phyloP scores from a whole-genome alignment of 1,140 invertebrate genomes.

The Drosophila willistoni region DNA sequence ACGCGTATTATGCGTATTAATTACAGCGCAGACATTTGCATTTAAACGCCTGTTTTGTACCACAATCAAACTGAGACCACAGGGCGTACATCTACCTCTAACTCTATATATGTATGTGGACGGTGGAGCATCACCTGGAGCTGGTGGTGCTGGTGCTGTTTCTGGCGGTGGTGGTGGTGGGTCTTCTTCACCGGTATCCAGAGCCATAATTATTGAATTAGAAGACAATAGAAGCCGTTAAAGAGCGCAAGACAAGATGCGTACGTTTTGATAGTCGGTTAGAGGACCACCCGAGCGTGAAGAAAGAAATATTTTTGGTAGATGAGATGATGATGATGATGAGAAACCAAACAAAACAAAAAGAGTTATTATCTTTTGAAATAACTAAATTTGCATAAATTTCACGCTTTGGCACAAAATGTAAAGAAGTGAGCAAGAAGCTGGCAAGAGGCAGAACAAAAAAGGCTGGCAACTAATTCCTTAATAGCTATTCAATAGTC shows the following conservation, averaged over 20 bases:
- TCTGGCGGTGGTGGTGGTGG: constrained; percentile 24
- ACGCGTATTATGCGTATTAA: constrained; percentile 81
- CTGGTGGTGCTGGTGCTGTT: constrained; percentile 37
- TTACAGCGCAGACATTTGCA: constrained; percentile 79
- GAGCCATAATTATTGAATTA: constrained; percentile 79
- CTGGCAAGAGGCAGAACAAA: background rate
- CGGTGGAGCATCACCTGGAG: constrained; percentile 41
- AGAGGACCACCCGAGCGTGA: constrained; percentile 70
- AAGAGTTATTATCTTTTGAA: constrained; percentile 75
- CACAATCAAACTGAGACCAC: constrained; percentile 29
- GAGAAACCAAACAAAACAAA: constrained; percentile 61
- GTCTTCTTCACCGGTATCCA: constrained; percentile 53
- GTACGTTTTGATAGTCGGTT: constrained; percentile 61
- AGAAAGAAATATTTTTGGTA: constrained; percentile 42
- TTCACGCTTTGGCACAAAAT: constrained; percentile 67
- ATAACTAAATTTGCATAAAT: constrained; percentile 75
- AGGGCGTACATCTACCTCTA: background rate
- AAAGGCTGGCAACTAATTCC: background rate
- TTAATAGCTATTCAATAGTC: constrained; percentile 5
- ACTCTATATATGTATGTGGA: background rate
- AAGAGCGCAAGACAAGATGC: constrained; percentile 62
- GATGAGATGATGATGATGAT: constrained; percentile 33
- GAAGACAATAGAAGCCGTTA: constrained; percentile 62
- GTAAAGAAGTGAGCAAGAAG: constrained; percentile 47
- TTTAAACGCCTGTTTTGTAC: constrained; percentile 78